phyloP scores from a whole-genome alignment of 2,797 vertebrate genomes.

The Ataeniobius toweri region DNA sequence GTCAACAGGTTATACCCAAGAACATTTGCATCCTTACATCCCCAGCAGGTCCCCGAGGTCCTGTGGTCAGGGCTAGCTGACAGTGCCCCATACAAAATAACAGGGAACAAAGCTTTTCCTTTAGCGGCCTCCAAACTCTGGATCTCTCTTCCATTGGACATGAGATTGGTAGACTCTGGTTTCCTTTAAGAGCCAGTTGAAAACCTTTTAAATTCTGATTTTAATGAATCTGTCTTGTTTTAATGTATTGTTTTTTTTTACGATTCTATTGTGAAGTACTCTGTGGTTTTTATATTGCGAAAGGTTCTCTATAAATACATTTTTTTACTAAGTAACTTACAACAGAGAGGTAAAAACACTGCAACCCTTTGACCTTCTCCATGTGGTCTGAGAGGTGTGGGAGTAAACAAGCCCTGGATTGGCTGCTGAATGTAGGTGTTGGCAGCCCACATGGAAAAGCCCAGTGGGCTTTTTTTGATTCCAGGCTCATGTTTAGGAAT shows the following conservation, averaged over 20 bases:
- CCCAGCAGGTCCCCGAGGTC: no score
- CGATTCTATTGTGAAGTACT: background rate
- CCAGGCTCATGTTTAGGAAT: constrained; percentile 14
- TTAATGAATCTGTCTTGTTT: background rate
- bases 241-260: background rate
- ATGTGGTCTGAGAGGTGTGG: constrained; percentile 12
- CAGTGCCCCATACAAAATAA: no score
- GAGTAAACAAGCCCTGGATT: constrained; percentile 29
- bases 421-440: constrained; percentile 43
- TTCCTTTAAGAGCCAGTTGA: no score
- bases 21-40: no score
- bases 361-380: constrained; percentile 31
- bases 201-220: background rate
- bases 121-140: no score
- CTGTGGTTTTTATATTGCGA: background rate
- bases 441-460: constrained; percentile 40
- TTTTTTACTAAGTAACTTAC: background rate
- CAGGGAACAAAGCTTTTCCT: no score
- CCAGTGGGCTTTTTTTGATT: constrained; percentile 15
- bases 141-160: no score
- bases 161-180: no score
- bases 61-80: no score
- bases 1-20: no score
- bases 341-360: background rate
- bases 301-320: background rate